Percentiles rank a stretch among this genome's conserved stretches.
Conservation (phyloP, 2,113 vertebrate genomes). For the Sterna hirundo region DNA sequence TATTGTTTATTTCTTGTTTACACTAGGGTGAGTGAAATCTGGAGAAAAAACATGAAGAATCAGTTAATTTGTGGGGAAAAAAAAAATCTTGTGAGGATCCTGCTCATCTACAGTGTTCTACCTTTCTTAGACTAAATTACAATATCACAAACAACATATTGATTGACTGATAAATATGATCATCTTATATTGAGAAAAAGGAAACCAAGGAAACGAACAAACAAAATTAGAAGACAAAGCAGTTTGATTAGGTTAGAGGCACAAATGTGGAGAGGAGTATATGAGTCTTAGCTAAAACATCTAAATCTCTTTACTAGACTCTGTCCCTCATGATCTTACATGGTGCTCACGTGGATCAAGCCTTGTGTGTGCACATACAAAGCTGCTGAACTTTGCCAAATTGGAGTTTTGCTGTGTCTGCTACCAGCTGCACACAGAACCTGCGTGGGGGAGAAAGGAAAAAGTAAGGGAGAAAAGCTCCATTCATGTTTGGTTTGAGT, state of each 20-base stretch:
- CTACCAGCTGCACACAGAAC: not conserved
- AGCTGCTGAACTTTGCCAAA: not conserved
- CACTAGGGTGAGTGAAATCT: not conserved
- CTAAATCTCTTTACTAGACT: not conserved
- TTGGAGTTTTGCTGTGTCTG: not conserved
- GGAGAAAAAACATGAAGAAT: not conserved
- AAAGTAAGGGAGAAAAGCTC: not conserved
- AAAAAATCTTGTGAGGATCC: not conserved
- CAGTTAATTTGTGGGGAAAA: not conserved
- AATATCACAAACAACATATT: not conserved
- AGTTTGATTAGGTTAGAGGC: not conserved
- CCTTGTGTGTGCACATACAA: not conserved
- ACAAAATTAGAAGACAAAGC: not conserved
- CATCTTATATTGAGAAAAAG: not conserved
- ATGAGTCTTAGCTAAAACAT: not conserved
- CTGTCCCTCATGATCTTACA: not conserved
- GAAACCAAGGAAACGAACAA: not conserved
- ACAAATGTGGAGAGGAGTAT: not conserved
- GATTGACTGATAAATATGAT: not conserved
- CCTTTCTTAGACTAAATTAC: not conserved
- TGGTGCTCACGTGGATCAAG: not conserved
- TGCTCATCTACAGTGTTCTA: not conserved
- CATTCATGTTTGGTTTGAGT: not conserved
- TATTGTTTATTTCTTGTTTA: not conserved
- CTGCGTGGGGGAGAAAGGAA: not conserved